Conservation (phyloP, 2,888 invertebrate species). For the Tachystola acroxantha region DNA sequence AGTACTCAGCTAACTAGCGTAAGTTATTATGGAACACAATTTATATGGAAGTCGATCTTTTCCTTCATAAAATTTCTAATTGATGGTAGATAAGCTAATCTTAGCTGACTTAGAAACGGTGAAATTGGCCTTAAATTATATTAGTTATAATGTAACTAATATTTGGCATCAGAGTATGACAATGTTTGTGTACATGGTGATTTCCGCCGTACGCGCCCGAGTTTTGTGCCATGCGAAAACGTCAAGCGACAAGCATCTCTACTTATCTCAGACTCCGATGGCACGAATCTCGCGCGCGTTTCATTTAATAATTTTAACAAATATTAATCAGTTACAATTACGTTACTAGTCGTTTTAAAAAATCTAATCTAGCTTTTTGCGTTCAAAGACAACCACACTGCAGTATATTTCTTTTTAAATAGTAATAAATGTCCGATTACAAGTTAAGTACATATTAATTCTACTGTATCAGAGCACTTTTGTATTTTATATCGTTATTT, state of each 20-base stretch:
- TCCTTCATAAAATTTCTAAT: background rate
- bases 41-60: background rate
- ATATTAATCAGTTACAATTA: too few relatives aligned
- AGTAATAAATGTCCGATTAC: slow-evolving; percentile 49
- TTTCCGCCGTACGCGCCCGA: too few relatives aligned
- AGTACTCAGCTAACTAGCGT: background rate
- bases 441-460: slow-evolving; percentile 57
- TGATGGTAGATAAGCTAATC: background rate
- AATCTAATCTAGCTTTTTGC: too few relatives aligned
- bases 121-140: slow-evolving; percentile 26
- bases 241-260: too few relatives aligned
- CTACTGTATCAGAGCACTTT: slow-evolving; percentile 60
- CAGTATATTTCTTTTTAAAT: too few relatives aligned
- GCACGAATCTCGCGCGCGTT: too few relatives aligned
- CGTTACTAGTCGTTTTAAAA: too few relatives aligned
- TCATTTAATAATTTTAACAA: too few relatives aligned
- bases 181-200: slow-evolving; percentile 15
- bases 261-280: too few relatives aligned
- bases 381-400: slow-evolving; percentile 22
- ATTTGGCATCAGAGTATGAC: slow-evolving; percentile 60
- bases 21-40: background rate
- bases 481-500: slow-evolving; percentile 27
- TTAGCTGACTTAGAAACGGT: slow-evolving; percentile 2
- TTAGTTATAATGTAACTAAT: slow-evolving; percentile 52
- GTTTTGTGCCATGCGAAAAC: too few relatives aligned